phyloP scores from a whole-genome alignment of 2,797 vertebrate species.

The Champsocephalus esox region DNA sequence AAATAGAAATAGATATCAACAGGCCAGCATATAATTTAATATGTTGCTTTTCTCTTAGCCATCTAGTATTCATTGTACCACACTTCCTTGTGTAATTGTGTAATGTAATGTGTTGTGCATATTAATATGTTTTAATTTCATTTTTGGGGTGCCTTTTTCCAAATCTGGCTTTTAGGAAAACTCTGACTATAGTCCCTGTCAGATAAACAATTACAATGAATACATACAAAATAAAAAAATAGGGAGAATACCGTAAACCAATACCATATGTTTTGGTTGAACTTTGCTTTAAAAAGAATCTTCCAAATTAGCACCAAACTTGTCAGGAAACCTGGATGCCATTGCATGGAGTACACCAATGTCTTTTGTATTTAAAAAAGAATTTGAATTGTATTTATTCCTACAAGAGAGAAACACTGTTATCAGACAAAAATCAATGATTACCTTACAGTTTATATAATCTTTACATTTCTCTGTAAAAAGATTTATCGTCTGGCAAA shows the following conservation, averaged over 20 bases:
- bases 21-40: neutral
- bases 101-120: neutral
- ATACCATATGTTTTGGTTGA: neutral
- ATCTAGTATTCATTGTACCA: neutral
- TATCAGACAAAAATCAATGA: slow-evolving; percentile 50
- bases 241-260: neutral
- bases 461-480: slow-evolving; percentile 23
- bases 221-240: neutral
- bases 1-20: neutral
- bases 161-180: neutral
- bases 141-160: neutral
- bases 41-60: neutral
- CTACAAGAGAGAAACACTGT: slow-evolving; percentile 25
- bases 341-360: slow-evolving; percentile 5
- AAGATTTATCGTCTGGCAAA: slow-evolving; percentile 38
- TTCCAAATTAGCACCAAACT: slow-evolving; percentile 9
- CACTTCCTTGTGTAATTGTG: neutral
- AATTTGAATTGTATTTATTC: neutral
- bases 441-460: neutral
- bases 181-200: neutral
- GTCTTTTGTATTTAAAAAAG: slow-evolving; percentile 15
- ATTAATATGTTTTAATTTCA: neutral
- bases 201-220: neutral
- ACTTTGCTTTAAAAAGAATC: neutral
- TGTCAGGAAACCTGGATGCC: slow-evolving; percentile 28